Evolutionary conservation across 1,140 invertebrate species (phyloP), one percentile per base, ranked within the genome.

Genomic region (Caenorhabditis inopinata): DNA sequence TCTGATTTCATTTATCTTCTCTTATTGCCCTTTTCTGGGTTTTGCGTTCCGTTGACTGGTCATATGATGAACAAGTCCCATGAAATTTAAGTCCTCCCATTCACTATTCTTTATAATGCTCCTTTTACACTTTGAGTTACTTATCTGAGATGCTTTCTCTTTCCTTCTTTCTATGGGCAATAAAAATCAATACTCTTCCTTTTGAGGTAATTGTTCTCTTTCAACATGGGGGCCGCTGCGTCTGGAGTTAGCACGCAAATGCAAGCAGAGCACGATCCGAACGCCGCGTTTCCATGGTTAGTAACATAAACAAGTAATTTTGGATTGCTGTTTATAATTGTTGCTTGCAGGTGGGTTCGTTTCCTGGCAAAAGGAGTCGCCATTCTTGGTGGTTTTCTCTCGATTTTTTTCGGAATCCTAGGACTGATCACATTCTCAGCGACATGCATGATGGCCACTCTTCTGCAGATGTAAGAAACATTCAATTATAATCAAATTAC

Each of bases 351-450:
- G 80, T 95, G 93, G 92, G 91, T 95, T 90, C 94, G 94, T 89
- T 95, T 94, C 90, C 93, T 92, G 87, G 93, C 92, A 78, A 92
- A 94, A 88, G 92, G 92, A 80, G 89, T 95, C 81, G 94, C 94
- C 74, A 95, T 94, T 83, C 91, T 93, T 89, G 94, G 93, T 85
- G 93, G 94, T 87, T 92, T 93, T 86, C 94, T 96, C 90, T 94
- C 94, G 49, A 94, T 96, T 86, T 92, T 94, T 80, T 91, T 96
- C 76, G 95, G 95, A 76, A 90, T 94, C 35, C 92, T 93, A 89
- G 94, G 93, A 89, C 93, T 93, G 86, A 85, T 93, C 2, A 91
- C 92, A 38, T 93, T 96, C 82, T 87, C 94, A 18, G 85, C 93
- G 0, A 91, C 86, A 58, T 94, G 93, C 89, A 90, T 96, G 18